Conservation (phyloP, 2,888 invertebrate species). For the Ochropleura leucogaster region DNA sequence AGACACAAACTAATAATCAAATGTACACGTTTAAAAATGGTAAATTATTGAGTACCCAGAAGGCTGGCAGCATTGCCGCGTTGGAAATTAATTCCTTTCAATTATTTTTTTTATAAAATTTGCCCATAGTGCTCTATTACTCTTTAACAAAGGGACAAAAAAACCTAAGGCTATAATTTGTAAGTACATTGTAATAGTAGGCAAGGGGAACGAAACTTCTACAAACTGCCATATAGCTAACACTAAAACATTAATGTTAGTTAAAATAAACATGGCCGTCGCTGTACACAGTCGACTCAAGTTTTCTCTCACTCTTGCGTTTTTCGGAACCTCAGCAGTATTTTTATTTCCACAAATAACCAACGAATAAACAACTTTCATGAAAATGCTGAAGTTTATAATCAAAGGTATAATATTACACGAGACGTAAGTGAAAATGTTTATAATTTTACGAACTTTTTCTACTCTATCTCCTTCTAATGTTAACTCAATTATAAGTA, state of each 20-base stretch:
- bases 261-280: slow-evolving; percentile 2
- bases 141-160: slow-evolving; percentile 2
- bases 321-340: not conserved
- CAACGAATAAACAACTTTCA: slow-evolving; percentile 12
- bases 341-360: slow-evolving; percentile 1
- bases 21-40: too few species aligned
- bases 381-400: slow-evolving; percentile 21
- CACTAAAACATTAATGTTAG: not conserved
- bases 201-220: not conserved
- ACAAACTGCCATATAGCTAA: not conserved
- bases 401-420: slow-evolving; percentile 11
- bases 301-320: slow-evolving; percentile 1
- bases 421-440: not conserved
- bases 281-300: slow-evolving; percentile 5
- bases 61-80: too few species aligned
- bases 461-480: not conserved
- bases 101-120: not conserved
- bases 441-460: not conserved
- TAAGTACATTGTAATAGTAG: not conserved
- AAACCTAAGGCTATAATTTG: not conserved
- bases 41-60: too few species aligned
- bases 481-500: not conserved
- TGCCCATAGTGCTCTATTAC: not conserved
- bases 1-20: too few species aligned
- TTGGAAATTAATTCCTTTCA: not conserved